These are phyloP conservation scores for Odontothrips loti DNA, from an alignment of 2,888 invertebrate genomes.

Conservation along the genomic window DNA sequence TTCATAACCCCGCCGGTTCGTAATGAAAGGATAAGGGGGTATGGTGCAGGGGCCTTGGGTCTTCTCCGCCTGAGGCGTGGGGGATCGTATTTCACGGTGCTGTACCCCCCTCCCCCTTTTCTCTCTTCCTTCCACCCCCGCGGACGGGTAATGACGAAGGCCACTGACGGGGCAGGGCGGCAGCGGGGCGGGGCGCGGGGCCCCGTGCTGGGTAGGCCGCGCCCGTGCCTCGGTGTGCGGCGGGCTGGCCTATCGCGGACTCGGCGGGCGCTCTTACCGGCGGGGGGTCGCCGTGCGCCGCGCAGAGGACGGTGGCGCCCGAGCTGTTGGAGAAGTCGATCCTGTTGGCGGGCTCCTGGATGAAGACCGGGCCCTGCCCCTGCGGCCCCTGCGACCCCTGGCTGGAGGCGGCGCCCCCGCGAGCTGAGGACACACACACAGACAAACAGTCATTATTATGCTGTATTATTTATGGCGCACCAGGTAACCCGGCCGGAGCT, in stretches of 20 bases:
- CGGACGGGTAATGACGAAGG: background rate
- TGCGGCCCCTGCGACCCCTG: background rate
- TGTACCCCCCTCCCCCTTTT: background rate
- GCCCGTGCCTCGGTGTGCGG: too few relatives aligned
- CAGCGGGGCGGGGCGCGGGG: too few relatives aligned
- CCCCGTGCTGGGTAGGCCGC: background rate
- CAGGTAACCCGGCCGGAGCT: too few relatives aligned
- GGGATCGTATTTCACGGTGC: background rate
- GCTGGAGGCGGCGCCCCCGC: background rate
- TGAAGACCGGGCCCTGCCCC: conserved; percentile 7
- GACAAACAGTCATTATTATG: too few relatives aligned
- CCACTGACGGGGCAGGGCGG: too few relatives aligned
- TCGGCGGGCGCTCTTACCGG: background rate
- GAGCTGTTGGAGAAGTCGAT: conserved; percentile 22
- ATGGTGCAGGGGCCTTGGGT: too few relatives aligned
- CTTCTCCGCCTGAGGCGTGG: background rate
- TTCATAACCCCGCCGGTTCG: conserved; percentile 7
- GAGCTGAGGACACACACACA: background rate
- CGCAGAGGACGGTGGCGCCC: background rate
- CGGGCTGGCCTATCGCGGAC: too few relatives aligned
- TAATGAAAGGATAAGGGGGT: conserved; percentile 16
- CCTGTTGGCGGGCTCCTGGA: conserved; percentile 14
- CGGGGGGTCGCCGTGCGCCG: conserved; percentile 5
- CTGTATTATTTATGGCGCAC: too few relatives aligned
- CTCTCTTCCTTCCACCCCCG: background rate